Percentiles rank a stretch among this genome's conserved stretches.
These are phyloP conservation scores for Cephus rjabovi DNA, from an alignment of 2,888 invertebrate genomes.

Conservation along the genomic window DNA sequence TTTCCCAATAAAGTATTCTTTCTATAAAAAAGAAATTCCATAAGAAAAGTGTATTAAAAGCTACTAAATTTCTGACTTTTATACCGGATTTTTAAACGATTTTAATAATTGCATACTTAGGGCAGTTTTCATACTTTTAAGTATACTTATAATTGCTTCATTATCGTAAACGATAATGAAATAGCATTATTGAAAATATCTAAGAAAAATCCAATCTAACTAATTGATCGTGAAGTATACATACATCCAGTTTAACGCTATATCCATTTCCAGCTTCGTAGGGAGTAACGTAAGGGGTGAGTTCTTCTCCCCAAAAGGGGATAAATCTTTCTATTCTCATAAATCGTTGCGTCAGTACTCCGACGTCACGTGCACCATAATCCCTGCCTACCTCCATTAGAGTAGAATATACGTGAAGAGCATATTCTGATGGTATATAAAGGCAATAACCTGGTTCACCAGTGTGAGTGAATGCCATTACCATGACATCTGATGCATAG, in stretches of 20 bases:
- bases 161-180: background rate
- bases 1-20: constrained; percentile 76
- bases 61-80: background rate
- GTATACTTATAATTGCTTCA: background rate
- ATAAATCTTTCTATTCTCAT: constrained; percentile 78
- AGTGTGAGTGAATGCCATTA: constrained; percentile 79
- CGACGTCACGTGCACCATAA: constrained; percentile 77
- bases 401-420: constrained; percentile 78
- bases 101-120: background rate
- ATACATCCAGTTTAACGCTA: constrained; percentile 71
- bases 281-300: constrained; percentile 73
- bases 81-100: background rate
- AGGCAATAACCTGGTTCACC: constrained; percentile 79
- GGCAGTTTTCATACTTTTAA: no score
- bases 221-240: constrained; percentile 15
- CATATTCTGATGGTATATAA: constrained; percentile 79
- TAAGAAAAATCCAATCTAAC: constrained; percentile 8
- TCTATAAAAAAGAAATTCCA: constrained; percentile 51
- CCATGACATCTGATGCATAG: constrained; percentile 77
- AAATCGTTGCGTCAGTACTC: constrained; percentile 75
- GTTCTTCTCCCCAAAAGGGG: constrained; percentile 79
- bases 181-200: constrained; percentile 1
- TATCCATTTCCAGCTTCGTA: constrained; percentile 75
- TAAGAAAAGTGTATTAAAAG: background rate
- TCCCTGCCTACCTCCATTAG: constrained; percentile 76